These are phyloP conservation scores for Terebella lapidaria DNA, from an alignment of 2,888 invertebrate species.

Conservation along the genomic window DNA sequence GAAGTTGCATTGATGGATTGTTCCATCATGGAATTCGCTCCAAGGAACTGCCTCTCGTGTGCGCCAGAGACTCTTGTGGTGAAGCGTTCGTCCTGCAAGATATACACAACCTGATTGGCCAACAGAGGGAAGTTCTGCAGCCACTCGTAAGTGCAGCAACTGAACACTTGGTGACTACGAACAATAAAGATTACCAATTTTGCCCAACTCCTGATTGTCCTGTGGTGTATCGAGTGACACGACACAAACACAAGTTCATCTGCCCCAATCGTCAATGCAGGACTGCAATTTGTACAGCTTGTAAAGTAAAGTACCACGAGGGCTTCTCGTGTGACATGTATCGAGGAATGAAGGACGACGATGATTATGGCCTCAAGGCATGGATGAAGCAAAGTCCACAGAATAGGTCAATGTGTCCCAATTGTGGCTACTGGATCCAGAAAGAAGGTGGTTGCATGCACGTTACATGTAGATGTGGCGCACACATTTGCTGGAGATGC, in stretches of 20 bases:
- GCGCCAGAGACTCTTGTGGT: conserved; percentile 32
- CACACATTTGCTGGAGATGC: conserved; percentile 42
- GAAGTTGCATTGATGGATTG: conserved; percentile 27
- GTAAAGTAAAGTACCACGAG: conserved; percentile 34
- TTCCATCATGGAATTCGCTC: conserved; percentile 25
- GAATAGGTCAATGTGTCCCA: conserved; percentile 34
- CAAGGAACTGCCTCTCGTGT: conserved; percentile 33
- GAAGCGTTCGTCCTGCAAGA: conserved; percentile 24
- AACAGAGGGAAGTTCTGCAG: conserved; percentile 24
- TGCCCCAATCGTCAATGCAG: conserved; percentile 32
- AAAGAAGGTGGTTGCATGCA: conserved; percentile 41
- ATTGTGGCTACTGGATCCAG: conserved; percentile 33
- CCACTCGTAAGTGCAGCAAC: conserved; percentile 27
- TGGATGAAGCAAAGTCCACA: conserved; percentile 24
- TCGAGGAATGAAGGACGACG: conserved; percentile 22
- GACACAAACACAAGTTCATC: conserved; percentile 9
- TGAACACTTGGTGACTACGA: conserved; percentile 26
- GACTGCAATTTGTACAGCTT: conserved; percentile 31
- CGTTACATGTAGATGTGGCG: conserved; percentile 35
- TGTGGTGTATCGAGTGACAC: conserved; percentile 33
- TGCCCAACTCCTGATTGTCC: conserved; percentile 42
- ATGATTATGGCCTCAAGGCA: conserved; percentile 15
- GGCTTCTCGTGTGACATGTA: conserved; percentile 36
- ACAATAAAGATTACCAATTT: conserved; percentile 27
- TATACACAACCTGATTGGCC: conserved; percentile 8